Evolutionary conservation across 2,888 invertebrate genomes (phyloP).

Genomic region (Metallyticus violacea): DNA sequence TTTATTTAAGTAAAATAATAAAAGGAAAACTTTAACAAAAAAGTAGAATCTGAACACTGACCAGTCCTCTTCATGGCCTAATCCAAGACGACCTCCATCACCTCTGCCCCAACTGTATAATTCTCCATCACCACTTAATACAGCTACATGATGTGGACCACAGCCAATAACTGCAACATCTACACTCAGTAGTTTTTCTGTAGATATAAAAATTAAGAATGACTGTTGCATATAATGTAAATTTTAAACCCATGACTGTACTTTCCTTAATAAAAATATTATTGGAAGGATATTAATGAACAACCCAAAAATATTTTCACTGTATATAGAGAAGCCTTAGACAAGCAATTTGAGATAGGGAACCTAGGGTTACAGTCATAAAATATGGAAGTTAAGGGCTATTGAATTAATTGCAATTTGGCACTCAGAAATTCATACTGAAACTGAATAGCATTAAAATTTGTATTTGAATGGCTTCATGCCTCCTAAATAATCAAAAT

Average conservation of each 20-base stretch:
- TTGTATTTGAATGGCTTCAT: too few species aligned
- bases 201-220: constrained; percentile 28
- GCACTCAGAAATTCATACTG: too few species aligned
- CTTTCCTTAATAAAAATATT: too few species aligned
- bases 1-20: too few species aligned
- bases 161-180: constrained; percentile 59
- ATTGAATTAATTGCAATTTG: too few species aligned
- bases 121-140: constrained; percentile 57
- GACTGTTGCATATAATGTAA: not conserved
- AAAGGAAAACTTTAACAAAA: too few species aligned
- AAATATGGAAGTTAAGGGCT: too few species aligned
- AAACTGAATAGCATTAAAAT: too few species aligned
- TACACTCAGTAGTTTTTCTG: constrained; percentile 53
- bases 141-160: constrained; percentile 62
- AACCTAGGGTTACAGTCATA: too few species aligned
- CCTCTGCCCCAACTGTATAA: constrained; percentile 67
- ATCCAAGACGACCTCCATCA: constrained; percentile 59
- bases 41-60: constrained; percentile 35
- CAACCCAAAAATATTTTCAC: not conserved
- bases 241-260: not conserved
- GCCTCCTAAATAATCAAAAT: too few species aligned
- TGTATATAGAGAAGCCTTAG: too few species aligned
- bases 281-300: not conserved
- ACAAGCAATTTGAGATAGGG: too few species aligned
- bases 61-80: constrained; percentile 52